Percentiles rank a stretch among this genome's conserved stretches.
Conservation (phyloP, 1,140 invertebrate species). For the Nebria ingens region DNA sequence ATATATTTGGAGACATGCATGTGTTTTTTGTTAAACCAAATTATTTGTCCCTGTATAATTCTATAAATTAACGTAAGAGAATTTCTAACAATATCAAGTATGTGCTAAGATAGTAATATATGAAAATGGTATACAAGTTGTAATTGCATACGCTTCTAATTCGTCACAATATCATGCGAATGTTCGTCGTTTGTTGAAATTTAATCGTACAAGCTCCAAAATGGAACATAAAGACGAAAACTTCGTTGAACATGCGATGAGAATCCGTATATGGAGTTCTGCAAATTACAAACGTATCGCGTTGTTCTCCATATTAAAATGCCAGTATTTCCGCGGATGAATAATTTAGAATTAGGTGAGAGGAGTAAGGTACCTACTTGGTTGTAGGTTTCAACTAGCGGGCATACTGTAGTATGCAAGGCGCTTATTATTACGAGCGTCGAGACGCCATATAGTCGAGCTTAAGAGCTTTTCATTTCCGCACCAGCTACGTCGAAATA, state of each 20-base stretch:
- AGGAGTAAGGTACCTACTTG: not conserved
- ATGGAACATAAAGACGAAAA: not conserved
- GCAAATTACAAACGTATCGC: not conserved
- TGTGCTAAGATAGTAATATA: too few species aligned
- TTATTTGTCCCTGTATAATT: too few species aligned
- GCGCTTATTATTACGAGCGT: not conserved
- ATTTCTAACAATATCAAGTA: too few species aligned
- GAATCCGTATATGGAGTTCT: not conserved
- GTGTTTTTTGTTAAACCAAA: too few species aligned
- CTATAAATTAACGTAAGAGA: too few species aligned
- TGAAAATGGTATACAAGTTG: too few species aligned
- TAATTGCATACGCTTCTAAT: too few species aligned
- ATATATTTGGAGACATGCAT: too few species aligned
- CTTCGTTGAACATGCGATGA: not conserved
- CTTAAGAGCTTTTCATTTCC: constrained; percentile 2
- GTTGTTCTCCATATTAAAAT: not conserved
- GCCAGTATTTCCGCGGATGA: not conserved
- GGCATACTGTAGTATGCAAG: too few species aligned
- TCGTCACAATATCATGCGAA: not conserved
- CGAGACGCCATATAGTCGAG: constrained; percentile 1
- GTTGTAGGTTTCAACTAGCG: not conserved
- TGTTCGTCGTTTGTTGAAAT: not conserved
- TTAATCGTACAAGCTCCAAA: not conserved
- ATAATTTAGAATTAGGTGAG: not conserved
- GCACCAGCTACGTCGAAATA: not conserved